phyloP scores from a whole-genome alignment of 2,113 vertebrate genomes.

The Ammodytes marinus region DNA sequence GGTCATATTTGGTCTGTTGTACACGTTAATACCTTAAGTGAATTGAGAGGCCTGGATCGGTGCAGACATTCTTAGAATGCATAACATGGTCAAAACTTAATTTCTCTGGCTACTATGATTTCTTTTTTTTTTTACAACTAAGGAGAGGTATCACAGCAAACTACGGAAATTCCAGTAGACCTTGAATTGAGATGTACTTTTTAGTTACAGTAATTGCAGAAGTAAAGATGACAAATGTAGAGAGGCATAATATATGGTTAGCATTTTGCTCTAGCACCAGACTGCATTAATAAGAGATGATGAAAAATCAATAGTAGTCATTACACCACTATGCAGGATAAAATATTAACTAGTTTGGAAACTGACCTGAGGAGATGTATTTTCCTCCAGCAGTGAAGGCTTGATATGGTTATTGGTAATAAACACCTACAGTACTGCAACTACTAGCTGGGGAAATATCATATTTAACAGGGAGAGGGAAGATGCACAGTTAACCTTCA shows the following conservation, averaged over 20 bases:
- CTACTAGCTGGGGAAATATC: slow-evolving; percentile 74
- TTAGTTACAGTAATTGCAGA: slow-evolving; percentile 56
- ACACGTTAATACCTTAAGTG: slow-evolving; percentile 30
- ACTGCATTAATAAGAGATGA: slow-evolving; percentile 85
- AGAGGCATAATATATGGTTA: slow-evolving; percentile 73
- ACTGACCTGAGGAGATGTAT: slow-evolving; percentile 77
- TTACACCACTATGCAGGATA: slow-evolving; percentile 76
- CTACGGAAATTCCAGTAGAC: slow-evolving; percentile 22
- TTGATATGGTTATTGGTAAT: slow-evolving; percentile 75
- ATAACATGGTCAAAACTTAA: slow-evolving; percentile 7
- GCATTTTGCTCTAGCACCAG: slow-evolving; percentile 79
- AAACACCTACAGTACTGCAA: slow-evolving; percentile 74
- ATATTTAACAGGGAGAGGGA: slow-evolving; percentile 65
- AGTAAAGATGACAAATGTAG: slow-evolving; percentile 62
- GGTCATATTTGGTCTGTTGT: slow-evolving; percentile 50
- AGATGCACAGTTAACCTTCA: slow-evolving; percentile 63
- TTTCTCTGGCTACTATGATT: slow-evolving; percentile 17
- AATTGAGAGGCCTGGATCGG: slow-evolving; percentile 18
- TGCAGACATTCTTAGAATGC: slow-evolving; percentile 8
- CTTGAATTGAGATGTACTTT: slow-evolving; percentile 45
- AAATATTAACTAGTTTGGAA: slow-evolving; percentile 86
- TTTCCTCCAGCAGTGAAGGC: slow-evolving; percentile 50
- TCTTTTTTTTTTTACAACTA: slow-evolving; percentile 34
- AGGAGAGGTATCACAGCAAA: slow-evolving; percentile 15
- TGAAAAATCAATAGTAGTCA: slow-evolving; percentile 85